These are phyloP conservation scores for Raja brachyura DNA, from an alignment of 2,113 vertebrate species.

Conservation along the genomic window DNA sequence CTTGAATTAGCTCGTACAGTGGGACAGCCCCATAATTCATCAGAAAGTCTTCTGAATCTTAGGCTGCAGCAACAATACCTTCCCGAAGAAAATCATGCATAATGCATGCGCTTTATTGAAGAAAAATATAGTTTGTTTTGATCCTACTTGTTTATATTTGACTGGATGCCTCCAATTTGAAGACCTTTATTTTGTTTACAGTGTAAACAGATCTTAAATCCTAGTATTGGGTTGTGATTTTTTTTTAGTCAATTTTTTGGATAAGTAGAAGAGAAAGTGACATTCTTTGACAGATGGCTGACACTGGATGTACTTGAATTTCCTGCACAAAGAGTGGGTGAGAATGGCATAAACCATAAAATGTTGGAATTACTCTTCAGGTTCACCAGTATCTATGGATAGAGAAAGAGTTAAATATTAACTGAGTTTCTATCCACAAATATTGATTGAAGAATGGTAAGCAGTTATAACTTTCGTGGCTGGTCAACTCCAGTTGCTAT, in stretches of 20 bases:
- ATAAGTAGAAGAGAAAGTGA: not conserved
- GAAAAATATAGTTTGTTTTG: not conserved
- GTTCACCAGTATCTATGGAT: no score
- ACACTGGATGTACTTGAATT: not conserved
- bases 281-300: not conserved
- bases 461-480: not conserved
- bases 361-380: no score
- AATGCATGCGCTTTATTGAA: not conserved
- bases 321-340: not conserved
- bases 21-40: no score
- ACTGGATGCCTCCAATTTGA: not conserved
- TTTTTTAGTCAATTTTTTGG: not conserved
- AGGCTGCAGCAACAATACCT: not conserved
- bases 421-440: no score
- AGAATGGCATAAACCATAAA: no score
- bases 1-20: no score
- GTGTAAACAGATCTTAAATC: not conserved
- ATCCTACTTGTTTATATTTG: conserved; percentile 6
- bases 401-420: no score
- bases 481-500: not conserved
- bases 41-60: not conserved
- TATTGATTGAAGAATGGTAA: no score
- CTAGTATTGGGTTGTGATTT: not conserved
- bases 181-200: not conserved
- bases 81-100: not conserved